Conservation (phyloP, 1,140 invertebrate genomes). For the Wiebesia pumilae region DNA sequence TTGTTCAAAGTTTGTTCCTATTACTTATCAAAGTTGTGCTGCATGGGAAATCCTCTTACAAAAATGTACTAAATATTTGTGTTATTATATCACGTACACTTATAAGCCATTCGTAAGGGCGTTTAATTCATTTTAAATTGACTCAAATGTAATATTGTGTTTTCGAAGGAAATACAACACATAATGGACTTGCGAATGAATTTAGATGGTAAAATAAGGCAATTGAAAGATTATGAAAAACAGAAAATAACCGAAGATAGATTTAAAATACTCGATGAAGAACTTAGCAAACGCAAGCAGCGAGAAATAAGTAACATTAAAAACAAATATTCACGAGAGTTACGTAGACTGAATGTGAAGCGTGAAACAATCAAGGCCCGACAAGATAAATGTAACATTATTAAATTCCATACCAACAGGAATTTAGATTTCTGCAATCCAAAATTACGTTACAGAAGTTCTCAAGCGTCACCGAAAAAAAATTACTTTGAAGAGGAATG, state of each 20-base stretch:
- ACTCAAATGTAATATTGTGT: not conserved
- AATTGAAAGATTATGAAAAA: conserved; percentile 70
- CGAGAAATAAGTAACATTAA: conserved; percentile 61
- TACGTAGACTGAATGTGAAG: conserved; percentile 75
- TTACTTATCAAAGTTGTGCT: not conserved
- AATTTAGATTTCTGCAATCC: conserved; percentile 76
- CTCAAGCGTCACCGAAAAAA: conserved; percentile 53
- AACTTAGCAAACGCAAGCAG: conserved; percentile 57
- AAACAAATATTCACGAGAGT: conserved; percentile 69
- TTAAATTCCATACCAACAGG: conserved; percentile 70
- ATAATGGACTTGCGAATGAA: conserved; percentile 77
- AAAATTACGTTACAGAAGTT: conserved; percentile 73
- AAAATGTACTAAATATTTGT: not conserved
- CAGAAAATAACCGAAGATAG: conserved; percentile 67
- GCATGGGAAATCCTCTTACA: not conserved
- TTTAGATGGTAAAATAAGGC: conserved; percentile 72
- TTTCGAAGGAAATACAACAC: conserved; percentile 78
- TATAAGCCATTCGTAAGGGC: too few relatives aligned
- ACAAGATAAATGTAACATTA: conserved; percentile 69
- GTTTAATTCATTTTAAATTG: conserved; percentile 7
- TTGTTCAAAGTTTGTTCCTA: not conserved
- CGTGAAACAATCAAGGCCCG: conserved; percentile 65
- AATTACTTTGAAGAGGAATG: not conserved
- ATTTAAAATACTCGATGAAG: conserved; percentile 58
- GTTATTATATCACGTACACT: not conserved